These are phyloP conservation scores for Tragelaphus buxtoni DNA, from an alignment of 2,113 vertebrate genomes.

Conservation along the genomic window DNA sequence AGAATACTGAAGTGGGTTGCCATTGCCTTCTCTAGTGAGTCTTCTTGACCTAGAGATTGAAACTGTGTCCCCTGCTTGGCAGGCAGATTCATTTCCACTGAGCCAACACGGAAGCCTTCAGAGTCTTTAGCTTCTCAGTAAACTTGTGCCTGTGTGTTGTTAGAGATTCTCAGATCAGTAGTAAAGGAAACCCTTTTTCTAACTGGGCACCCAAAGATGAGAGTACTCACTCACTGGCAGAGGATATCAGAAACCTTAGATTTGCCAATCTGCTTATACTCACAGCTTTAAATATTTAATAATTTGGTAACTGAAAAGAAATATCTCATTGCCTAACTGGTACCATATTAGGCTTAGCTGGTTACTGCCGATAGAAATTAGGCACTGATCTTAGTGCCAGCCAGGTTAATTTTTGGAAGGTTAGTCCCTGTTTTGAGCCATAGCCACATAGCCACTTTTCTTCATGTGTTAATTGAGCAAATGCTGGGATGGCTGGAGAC, in stretches of 20 bases:
- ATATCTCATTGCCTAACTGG: background rate
- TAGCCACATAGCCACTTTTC: background rate
- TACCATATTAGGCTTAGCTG: background rate
- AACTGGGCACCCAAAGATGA: background rate
- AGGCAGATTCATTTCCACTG: background rate
- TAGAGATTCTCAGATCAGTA: background rate
- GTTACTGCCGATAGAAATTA: background rate
- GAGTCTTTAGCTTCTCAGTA: background rate
- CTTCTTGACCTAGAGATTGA: background rate
- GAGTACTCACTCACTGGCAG: background rate
- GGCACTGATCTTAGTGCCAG: background rate
- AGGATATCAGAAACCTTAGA: background rate
- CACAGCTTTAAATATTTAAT: background rate
- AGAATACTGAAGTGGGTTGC: background rate
- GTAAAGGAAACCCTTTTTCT: background rate
- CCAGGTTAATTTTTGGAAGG: background rate
- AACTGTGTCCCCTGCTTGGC: background rate
- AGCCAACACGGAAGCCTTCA: background rate
- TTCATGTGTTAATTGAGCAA: background rate
- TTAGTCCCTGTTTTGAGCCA: background rate
- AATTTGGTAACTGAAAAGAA: background rate
- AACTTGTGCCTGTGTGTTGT: background rate
- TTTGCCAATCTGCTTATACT: background rate
- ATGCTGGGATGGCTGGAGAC: background rate
- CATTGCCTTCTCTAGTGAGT: background rate